Conservation (phyloP, 2,888 invertebrate genomes). For the Tenthredo livida region DNA sequence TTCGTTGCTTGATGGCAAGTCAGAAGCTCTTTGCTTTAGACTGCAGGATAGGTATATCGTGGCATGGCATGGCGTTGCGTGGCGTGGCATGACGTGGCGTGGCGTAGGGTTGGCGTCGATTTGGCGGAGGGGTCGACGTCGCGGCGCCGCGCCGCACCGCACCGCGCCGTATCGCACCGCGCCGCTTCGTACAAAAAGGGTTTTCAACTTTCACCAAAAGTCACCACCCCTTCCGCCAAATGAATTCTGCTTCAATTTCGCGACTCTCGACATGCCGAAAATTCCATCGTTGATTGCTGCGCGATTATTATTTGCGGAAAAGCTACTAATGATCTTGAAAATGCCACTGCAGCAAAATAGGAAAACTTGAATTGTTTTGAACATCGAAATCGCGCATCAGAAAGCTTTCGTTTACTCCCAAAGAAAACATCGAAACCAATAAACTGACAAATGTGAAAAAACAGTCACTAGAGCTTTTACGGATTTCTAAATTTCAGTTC, state of each 20-base stretch:
- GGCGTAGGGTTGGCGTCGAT: slow-evolving; percentile 43
- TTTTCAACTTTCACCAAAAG: slow-evolving; percentile 37
- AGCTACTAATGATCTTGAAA: not conserved
- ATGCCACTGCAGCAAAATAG: not conserved
- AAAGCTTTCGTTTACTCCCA: not conserved
- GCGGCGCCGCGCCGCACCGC: no score
- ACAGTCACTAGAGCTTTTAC: not conserved
- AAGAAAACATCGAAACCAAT: not conserved
- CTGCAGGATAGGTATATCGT: slow-evolving; percentile 32
- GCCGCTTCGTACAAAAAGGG: slow-evolving; percentile 14
- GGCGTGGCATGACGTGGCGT: not conserved
- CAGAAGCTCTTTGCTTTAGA: slow-evolving; percentile 50
- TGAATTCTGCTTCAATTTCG: not conserved
- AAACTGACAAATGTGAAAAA: not conserved
- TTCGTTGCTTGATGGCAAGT: slow-evolving; percentile 38
- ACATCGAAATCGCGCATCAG: not conserved
- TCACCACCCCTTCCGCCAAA: not conserved
- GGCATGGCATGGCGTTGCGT: not conserved
- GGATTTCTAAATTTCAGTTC: not conserved
- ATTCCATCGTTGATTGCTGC: not conserved
- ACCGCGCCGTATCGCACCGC: not conserved
- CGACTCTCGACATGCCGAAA: not conserved
- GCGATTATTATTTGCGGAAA: not conserved
- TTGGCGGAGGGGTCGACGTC: slow-evolving; percentile 49
- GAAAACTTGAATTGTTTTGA: not conserved